Percentiles rank a stretch among this genome's conserved stretches.
Evolutionary conservation across 2,113 vertebrate species (phyloP).

Genomic region (human): GRCh38 chr7:141893501-141894000

Average conservation of each 20-base stretch:
- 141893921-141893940: not conserved
- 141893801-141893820: not conserved
- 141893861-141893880: not conserved
- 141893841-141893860: not conserved
- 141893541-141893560: not conserved
- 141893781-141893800: not conserved
- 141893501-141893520: not conserved
- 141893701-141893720: not conserved
- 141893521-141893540: not conserved
- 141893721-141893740: not conserved
- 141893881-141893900: not conserved
- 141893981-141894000: not conserved
- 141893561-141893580: not conserved
- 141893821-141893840: not conserved
- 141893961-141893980: not conserved
- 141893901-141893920: not conserved
- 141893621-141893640: not conserved
- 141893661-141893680: not conserved
- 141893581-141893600: not conserved
- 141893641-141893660: not conserved
- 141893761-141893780: not conserved
- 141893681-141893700: not conserved
- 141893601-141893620: not conserved
- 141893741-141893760: not conserved
- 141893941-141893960: not conserved